Conservation (phyloP, 2,797 vertebrate genomes). For the Coluber constrictor region DNA sequence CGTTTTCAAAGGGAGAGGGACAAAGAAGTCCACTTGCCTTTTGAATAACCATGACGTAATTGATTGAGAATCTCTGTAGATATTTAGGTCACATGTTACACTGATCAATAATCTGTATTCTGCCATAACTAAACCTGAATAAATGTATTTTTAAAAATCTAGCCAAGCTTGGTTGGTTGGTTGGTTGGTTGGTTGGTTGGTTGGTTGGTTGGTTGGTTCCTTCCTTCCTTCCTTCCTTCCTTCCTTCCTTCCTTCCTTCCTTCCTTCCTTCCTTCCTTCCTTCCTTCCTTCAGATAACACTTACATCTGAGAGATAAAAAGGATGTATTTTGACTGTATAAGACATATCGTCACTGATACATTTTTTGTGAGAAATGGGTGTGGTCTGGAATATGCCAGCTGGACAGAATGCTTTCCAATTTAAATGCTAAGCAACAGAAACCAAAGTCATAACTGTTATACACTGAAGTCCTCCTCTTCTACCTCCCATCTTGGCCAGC, state of each 20-base stretch:
- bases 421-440: conserved; percentile 47
- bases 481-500: neutral
- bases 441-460: conserved; percentile 57
- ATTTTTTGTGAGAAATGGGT: conserved; percentile 36
- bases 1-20: neutral
- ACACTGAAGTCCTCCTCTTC: conserved; percentile 23
- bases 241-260: neutral
- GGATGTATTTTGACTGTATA: conserved; percentile 2
- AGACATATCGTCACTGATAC: conserved; percentile 26
- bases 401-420: conserved; percentile 47
- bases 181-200: no score
- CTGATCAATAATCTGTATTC: neutral
- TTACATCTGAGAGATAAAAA: neutral
- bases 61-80: neutral
- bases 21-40: neutral
- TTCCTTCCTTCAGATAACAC: neutral
- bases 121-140: neutral
- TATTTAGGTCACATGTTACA: neutral
- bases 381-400: conserved; percentile 45
- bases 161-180: neutral
- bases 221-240: neutral
- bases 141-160: neutral
- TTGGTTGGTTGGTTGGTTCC: no score
- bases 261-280: no score
- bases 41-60: neutral